Percentiles rank a stretch among this genome's conserved stretches.
phyloP scores from a whole-genome alignment of 2,888 invertebrate genomes.

The Lasiommata megera region DNA sequence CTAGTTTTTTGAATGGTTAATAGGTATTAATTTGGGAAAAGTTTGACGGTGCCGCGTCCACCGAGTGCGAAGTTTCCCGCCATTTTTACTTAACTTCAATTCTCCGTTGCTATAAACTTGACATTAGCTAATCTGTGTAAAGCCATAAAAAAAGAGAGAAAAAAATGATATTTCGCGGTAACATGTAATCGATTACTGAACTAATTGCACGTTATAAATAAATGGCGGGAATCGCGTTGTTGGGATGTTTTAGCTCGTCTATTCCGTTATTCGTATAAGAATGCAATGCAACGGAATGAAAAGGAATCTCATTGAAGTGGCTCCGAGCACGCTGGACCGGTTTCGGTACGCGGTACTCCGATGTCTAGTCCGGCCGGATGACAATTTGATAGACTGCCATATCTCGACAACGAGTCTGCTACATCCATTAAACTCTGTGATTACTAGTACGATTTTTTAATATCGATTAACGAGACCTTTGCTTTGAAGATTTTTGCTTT shows the following conservation, averaged over 20 bases:
- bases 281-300: conserved; percentile 78
- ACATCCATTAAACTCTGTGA: conserved; percentile 33
- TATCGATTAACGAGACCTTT: conserved; percentile 26
- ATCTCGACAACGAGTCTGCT: conserved; percentile 29
- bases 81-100: too few relatives aligned
- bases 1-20: too few relatives aligned
- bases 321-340: conserved; percentile 65
- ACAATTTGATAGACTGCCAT: conserved; percentile 67
- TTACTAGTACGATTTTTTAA: conserved; percentile 23
- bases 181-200: conserved; percentile 23
- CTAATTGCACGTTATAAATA: conserved; percentile 31
- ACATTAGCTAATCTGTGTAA: too few relatives aligned
- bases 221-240: conserved; percentile 44
- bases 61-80: too few relatives aligned
- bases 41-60: too few relatives aligned
- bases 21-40: too few relatives aligned
- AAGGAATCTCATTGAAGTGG: conserved; percentile 79
- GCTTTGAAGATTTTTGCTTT: neutral
- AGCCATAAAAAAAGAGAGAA: too few relatives aligned
- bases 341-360: conserved; percentile 57
- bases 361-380: conserved; percentile 59
- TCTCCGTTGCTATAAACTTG: too few relatives aligned
- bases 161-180: conserved; percentile 10
- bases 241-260: conserved; percentile 51
- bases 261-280: conserved; percentile 75